Evolutionary conservation across 2,888 invertebrate species (phyloP), one percentile per base, ranked within the genome.

Genomic region (Venustoraphidia nigricollis): DNA sequence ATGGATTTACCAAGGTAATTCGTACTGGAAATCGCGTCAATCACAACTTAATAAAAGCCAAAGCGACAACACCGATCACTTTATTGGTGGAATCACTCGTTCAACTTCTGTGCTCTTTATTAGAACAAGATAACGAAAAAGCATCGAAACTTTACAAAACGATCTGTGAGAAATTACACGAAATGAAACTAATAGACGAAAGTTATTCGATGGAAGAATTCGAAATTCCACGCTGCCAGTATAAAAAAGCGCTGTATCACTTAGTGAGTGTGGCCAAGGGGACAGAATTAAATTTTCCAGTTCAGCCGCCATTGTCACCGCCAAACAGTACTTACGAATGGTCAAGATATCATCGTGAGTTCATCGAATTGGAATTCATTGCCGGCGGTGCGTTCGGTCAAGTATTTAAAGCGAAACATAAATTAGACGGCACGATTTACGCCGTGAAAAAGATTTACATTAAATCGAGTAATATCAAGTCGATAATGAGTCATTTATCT

Each of bases 381-480:
- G 83, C 81, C 50, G 73, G 73, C 13, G 85, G 85, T 10, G 88
- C 85, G 14, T 88, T 87, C 60, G 88, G 87, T 1, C 73, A 75
- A 54, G 87, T 87, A 2, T 87, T 73, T 60, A 79, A 78, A 67
- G 87, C 84, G 0, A 72, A 72, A 54, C 81, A 88, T 60, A 77
- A 82, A 58, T 62, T 88, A 6, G 89, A 89, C 60, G 81, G 80
- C 8, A 76, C 77, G 2, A 76, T 82, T 57, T 89, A 88, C 68
- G 89, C 89, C 1, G 74, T 89, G 1, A 89, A 88, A 62, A 86
- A 87, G 62, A 83, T 82, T 38, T 69, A 67, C 51, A 81, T 81
- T 36, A 73, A 76, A 54, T 77, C 80, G 1, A 74, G 73, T 9
- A 76, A 76, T 54, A 72, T 82, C 0, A 69, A 78, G 50, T 73